These are phyloP conservation scores for Periphyllus acericola DNA, from an alignment of 2,888 invertebrate species.

Conservation along the genomic window DNA sequence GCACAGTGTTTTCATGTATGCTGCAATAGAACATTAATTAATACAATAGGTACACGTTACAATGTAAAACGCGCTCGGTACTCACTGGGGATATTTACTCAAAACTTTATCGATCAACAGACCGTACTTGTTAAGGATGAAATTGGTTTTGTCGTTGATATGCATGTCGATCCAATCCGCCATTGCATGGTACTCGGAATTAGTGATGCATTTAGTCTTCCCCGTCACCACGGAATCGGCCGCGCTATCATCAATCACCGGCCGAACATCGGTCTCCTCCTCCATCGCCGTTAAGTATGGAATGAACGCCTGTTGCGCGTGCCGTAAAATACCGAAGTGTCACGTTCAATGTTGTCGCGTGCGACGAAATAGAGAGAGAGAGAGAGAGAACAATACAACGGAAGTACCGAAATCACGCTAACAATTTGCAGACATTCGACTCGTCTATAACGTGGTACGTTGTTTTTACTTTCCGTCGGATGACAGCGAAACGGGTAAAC, in stretches of 20 bases:
- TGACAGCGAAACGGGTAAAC: neutral
- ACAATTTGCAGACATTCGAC: too few species aligned
- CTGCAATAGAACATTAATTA: neutral
- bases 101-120: neutral
- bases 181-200: conserved; percentile 5
- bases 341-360: too few species aligned
- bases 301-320: neutral
- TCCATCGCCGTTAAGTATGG: too few species aligned
- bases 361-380: too few species aligned
- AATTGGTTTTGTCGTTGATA: conserved; percentile 2
- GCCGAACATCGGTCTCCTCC: neutral
- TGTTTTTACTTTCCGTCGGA: too few species aligned
- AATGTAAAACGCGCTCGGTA: neutral
- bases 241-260: neutral
- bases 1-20: conserved; percentile 16
- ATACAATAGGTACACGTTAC: neutral
- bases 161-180: neutral
- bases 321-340: neutral
- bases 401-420: too few species aligned
- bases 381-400: too few species aligned
- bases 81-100: conserved; percentile 23
- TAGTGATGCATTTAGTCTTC: conserved; percentile 34
- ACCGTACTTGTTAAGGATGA: conserved; percentile 23
- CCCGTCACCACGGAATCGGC: neutral
- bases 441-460: too few species aligned